phyloP scores from a whole-genome alignment of 2,888 invertebrate species.

The Ceraclea dissimilis region DNA sequence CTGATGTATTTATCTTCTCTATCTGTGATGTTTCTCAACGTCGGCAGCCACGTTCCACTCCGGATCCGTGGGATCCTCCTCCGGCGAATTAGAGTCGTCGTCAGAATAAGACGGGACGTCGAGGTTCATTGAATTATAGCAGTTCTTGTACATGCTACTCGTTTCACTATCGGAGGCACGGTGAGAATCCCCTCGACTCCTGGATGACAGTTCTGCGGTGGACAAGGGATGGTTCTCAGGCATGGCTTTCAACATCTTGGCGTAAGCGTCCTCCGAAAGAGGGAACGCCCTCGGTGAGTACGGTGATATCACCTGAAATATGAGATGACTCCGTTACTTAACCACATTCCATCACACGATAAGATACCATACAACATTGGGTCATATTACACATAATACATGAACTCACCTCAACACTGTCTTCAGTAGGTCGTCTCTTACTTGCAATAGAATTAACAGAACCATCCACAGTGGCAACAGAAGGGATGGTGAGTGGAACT shows the following conservation, averaged over 20 bases:
- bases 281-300: slow-evolving; percentile 72
- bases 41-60: slow-evolving; percentile 61
- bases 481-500: slow-evolving; percentile 39
- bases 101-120: slow-evolving; percentile 33
- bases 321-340: too few species aligned
- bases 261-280: slow-evolving; percentile 59
- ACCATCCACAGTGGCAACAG: slow-evolving; percentile 25
- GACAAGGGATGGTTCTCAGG: slow-evolving; percentile 51
- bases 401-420: slow-evolving; percentile 24
- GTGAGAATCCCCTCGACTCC: slow-evolving; percentile 7
- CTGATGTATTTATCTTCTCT: slow-evolving; percentile 1
- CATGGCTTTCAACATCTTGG: slow-evolving; percentile 62
- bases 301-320: slow-evolving; percentile 54
- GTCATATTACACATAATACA: too few species aligned
- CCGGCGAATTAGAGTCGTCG: slow-evolving; percentile 41
- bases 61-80: slow-evolving; percentile 80
- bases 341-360: too few species aligned
- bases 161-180: slow-evolving; percentile 23
- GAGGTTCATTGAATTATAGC: slow-evolving; percentile 29
- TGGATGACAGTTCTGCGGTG: slow-evolving; percentile 3
- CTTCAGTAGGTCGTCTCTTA: slow-evolving; percentile 26
- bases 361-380: too few species aligned
- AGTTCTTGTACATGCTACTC: slow-evolving; percentile 27
- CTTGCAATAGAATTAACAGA: slow-evolving; percentile 8
- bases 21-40: slow-evolving; percentile 19